Conservation (phyloP, 2,888 invertebrate species). For the Plemyria rubiginata region DNA sequence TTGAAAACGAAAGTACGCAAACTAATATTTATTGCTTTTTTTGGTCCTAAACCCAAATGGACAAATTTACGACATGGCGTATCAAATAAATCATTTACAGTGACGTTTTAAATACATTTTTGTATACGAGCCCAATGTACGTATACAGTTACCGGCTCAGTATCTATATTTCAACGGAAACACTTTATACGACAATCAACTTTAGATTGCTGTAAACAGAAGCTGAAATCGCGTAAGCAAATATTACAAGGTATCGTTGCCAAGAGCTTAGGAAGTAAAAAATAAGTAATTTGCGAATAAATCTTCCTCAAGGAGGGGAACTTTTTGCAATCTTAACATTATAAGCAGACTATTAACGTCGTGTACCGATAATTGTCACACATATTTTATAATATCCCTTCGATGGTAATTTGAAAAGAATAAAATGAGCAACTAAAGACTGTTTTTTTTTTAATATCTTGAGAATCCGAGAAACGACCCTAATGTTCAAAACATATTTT, state of each 20-base stretch:
- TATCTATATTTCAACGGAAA: constrained; percentile 33
- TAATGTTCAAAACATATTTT: constrained; percentile 24
- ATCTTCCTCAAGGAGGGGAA: constrained; percentile 74
- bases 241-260: constrained; percentile 46
- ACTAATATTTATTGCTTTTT: constrained; percentile 68
- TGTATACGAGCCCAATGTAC: constrained; percentile 79
- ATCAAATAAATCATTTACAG: constrained; percentile 78
- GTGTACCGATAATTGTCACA: constrained; percentile 85
- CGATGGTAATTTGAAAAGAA: constrained; percentile 50
- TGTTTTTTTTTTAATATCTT: constrained; percentile 14
- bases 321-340: constrained; percentile 75
- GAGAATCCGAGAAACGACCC: constrained; percentile 15
- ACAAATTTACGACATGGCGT: constrained; percentile 81
- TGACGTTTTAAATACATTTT: constrained; percentile 85
- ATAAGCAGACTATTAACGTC: constrained; percentile 83
- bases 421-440: constrained; percentile 32
- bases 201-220: constrained; percentile 13
- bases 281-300: constrained; percentile 84
- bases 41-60: constrained; percentile 73
- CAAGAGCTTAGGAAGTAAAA: constrained; percentile 66
- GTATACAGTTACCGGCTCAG: constrained; percentile 45
- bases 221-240: constrained; percentile 33
- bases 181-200: constrained; percentile 17
- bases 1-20: constrained; percentile 32
- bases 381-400: constrained; percentile 79